Evolutionary conservation across 1,140 invertebrate species (phyloP), one percentile per base, ranked within the genome.

Genomic region (Oryctes rhinoceros): DNA sequence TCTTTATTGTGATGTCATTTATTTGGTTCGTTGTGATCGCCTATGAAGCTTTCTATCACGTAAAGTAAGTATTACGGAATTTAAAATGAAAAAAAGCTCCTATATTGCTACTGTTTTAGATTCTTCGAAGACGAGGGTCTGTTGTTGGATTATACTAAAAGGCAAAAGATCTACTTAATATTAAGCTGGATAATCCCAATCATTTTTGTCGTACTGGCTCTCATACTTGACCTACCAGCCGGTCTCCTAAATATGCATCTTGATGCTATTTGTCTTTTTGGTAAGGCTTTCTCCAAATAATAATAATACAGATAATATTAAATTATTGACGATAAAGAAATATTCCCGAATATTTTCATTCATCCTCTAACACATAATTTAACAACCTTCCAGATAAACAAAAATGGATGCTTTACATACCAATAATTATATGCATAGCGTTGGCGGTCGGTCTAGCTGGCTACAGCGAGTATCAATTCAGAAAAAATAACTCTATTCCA

Each of bases 41-140:
- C 6, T 67, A 9, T 67, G 74, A 76, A 20, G 74, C 74, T 76
- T 48, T 76, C n/a, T 76, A 47, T 76, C 44, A 76, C 74, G 74
- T 44, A 76, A 39, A n/a, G 74, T 76, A 76, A 44, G 74, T 39
- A 20, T 47, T 44, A n/a, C 4, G 39, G 7, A 13, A 20, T 15
- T 35, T 71, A 13, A n/a, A 20, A 76, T 76, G 7, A 76, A 76
- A 10, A 76, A 1, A 47, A 4, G 15, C 15, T 13, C 1, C 39
- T n/a, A 39, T 11, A 39, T 76, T 44, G 0, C 39, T 48, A 1
- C 35, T 39, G 6, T 76, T 76, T 76, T 47, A 76, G 74, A 39
- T 44, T 10, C 15, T 76, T 44, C 35, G 44, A 76, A n/a, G 11
- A 15, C 7, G 35, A 76, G 39, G 39, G n/a, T 13, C 4, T 67